Percentiles rank a stretch among this genome's conserved stretches.
Evolutionary conservation across 2,888 invertebrate species (phyloP).

Genomic region (Eugnorisma glareosa): DNA sequence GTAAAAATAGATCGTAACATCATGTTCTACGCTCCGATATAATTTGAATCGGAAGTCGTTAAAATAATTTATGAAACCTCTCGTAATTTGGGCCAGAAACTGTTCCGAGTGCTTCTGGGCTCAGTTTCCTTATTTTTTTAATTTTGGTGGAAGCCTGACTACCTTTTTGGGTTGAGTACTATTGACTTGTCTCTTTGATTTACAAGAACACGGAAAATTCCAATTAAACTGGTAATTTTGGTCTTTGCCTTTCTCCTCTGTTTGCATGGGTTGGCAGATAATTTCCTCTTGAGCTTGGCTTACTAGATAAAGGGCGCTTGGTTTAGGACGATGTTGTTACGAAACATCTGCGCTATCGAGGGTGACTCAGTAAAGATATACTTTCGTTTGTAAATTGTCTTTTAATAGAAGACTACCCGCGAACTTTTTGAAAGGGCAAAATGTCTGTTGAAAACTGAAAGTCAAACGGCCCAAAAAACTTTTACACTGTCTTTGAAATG

Average conservation of each 20-base stretch:
- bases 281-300: background rate
- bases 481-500: conserved; percentile 12
- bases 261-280: background rate
- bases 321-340: background rate
- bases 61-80: conserved; percentile 42
- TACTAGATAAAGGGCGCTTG: background rate
- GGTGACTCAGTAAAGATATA: background rate
- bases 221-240: conserved; percentile 20
- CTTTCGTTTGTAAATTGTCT: background rate
- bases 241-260: background rate
- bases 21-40: conserved; percentile 33
- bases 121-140: conserved; percentile 27
- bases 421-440: background rate
- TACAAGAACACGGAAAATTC: conserved; percentile 8
- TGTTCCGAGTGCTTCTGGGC: conserved; percentile 27
- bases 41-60: conserved; percentile 56
- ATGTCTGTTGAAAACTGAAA: background rate
- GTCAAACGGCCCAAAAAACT: conserved; percentile 26
- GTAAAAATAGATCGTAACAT: conserved; percentile 50
- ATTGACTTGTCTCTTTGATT: conserved; percentile 19
- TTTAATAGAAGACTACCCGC: background rate
- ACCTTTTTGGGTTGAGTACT: conserved; percentile 19
- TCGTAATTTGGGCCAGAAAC: conserved; percentile 24
- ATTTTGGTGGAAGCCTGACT: conserved; percentile 14
- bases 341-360: background rate